These are phyloP conservation scores for Melospiza melodia DNA, from an alignment of 2,113 vertebrate genomes.

Conservation along the genomic window DNA sequence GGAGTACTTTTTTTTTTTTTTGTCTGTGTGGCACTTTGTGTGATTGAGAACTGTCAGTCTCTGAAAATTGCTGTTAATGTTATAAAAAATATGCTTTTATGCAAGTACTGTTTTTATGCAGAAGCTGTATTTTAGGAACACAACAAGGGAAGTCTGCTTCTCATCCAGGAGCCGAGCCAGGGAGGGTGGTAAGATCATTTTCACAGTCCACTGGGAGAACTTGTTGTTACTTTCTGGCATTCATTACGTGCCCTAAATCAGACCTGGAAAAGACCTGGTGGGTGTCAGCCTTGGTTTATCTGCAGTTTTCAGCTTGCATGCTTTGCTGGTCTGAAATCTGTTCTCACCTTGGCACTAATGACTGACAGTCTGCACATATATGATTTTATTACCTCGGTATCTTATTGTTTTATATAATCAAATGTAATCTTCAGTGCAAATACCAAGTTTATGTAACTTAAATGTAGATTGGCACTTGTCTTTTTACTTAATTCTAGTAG, in stretches of 20 bases:
- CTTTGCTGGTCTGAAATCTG: background rate
- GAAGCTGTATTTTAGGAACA: background rate
- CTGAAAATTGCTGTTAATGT: background rate
- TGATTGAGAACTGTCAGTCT: background rate
- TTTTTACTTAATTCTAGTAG: background rate
- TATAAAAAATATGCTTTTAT: background rate
- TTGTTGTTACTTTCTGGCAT: background rate
- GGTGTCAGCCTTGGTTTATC: background rate
- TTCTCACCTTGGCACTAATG: background rate
- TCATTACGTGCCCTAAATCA: background rate
- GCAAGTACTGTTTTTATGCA: background rate
- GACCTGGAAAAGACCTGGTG: background rate
- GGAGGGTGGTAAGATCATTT: background rate
- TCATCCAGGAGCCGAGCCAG: background rate
- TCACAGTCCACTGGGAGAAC: background rate
- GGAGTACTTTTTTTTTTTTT: background rate
- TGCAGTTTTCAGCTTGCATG: background rate
- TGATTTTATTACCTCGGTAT: background rate
- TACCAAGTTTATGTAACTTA: background rate
- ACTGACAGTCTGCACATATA: background rate
- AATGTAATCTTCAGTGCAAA: background rate
- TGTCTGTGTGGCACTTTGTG: background rate
- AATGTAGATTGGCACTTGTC: background rate
- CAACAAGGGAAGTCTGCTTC: background rate
- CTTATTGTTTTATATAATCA: background rate